A percentile compares a stretch with the other conserved stretches of the same genome.
phyloP scores from a whole-genome alignment of 2,113 vertebrate species.

The Rhynchopsitta pachyrhyncha region DNA sequence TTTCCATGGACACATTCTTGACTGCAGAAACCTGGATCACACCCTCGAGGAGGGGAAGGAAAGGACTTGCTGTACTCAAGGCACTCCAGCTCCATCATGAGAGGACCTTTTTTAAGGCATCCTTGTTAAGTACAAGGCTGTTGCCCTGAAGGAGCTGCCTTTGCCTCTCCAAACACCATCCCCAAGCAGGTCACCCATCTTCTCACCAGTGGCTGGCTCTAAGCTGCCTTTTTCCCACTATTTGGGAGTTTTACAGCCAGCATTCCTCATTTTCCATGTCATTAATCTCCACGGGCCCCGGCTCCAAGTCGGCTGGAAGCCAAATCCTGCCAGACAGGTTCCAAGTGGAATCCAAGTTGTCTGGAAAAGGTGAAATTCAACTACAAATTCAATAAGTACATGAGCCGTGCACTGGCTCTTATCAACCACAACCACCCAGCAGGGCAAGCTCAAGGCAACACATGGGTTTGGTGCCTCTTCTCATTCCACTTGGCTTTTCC shows the following conservation, averaged over 20 bases:
- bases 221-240: background rate
- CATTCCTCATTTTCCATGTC: slow-evolving; percentile 41
- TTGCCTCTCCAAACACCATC: background rate
- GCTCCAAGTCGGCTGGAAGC: slow-evolving; percentile 14
- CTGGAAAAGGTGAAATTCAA: background rate
- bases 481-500: background rate
- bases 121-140: background rate
- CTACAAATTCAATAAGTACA: background rate
- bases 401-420: background rate
- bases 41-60: background rate
- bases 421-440: background rate
- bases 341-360: background rate
- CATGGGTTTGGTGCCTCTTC: background rate
- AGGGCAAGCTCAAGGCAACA: background rate
- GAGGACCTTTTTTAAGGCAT: background rate
- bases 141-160: background rate
- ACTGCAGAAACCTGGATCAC: background rate
- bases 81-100: background rate
- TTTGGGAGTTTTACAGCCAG: background rate
- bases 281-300: background rate
- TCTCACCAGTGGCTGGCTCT: background rate
- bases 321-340: slow-evolving; percentile 27
- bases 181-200: background rate
- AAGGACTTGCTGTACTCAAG: background rate
- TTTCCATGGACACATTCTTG: background rate